These are phyloP conservation scores for Oryctolagus cuniculus DNA, from an alignment of 2,113 vertebrate genomes.

Conservation along the genomic window DNA sequence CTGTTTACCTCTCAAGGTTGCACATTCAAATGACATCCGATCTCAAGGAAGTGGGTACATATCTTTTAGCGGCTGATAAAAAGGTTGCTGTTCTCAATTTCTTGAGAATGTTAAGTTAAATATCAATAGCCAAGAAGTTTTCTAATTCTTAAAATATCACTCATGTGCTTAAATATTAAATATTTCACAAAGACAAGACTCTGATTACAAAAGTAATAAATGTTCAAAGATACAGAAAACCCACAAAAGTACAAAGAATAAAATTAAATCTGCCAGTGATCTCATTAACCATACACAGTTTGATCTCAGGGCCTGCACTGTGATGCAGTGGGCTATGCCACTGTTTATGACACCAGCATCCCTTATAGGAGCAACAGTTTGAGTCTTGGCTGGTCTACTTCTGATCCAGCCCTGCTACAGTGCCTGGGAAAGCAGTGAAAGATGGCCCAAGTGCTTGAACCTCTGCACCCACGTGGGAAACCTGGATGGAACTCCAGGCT, in stretches of 20 bases:
- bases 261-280: slow-evolving; percentile 9
- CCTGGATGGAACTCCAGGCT: no score
- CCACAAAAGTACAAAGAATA: background rate
- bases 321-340: no score
- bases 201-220: slow-evolving; percentile 41
- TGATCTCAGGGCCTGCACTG: background rate
- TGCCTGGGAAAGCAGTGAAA: no score
- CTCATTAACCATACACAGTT: background rate
- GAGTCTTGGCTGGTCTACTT: no score
- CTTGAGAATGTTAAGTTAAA: slow-evolving; percentile 50
- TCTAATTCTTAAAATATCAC: slow-evolving; percentile 35
- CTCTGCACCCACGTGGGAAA: no score
- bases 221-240: slow-evolving; percentile 43
- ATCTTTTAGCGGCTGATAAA: background rate
- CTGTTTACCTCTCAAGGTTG: background rate
- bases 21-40: background rate
- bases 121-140: slow-evolving; percentile 3
- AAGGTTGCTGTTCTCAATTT: background rate
- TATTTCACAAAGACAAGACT: slow-evolving; percentile 9
- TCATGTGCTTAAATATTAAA: slow-evolving; percentile 44
- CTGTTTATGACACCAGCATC: no score
- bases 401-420: no score
- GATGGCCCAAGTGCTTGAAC: no score
- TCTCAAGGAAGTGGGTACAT: background rate
- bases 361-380: no score